These are phyloP conservation scores for Augochlora pura DNA, from an alignment of 1,140 invertebrate genomes.

Conservation along the genomic window DNA sequence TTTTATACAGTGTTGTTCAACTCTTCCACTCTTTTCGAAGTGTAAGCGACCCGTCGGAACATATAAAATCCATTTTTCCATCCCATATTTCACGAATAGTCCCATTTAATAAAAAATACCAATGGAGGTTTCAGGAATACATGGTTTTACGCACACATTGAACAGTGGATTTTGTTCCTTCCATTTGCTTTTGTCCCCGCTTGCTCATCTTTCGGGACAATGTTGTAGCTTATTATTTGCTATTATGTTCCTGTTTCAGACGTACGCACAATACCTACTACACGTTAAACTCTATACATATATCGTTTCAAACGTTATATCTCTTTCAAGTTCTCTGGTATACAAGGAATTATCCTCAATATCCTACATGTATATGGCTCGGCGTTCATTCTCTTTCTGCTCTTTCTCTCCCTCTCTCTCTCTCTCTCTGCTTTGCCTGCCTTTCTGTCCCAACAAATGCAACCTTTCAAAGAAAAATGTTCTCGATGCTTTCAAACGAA, in stretches of 20 bases:
- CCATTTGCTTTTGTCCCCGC: slow-evolving; percentile 24
- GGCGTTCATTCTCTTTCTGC: slow-evolving; percentile 1
- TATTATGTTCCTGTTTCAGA: slow-evolving; percentile 6
- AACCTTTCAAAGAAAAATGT: neutral
- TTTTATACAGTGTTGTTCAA: slow-evolving; percentile 60
- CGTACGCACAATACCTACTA: neutral
- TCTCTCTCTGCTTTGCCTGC: too few relatives aligned
- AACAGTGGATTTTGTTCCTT: slow-evolving; percentile 51
- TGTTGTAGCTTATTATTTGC: neutral
- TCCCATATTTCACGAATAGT: slow-evolving; percentile 49
- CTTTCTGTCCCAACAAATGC: neutral
- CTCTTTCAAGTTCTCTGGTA: neutral
- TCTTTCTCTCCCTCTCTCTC: too few relatives aligned
- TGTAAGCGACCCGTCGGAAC: slow-evolving; percentile 49
- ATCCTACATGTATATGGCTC: slow-evolving; percentile 13
- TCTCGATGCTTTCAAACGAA: neutral
- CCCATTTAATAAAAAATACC: slow-evolving; percentile 66
- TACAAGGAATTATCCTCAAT: slow-evolving; percentile 13
- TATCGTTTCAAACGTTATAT: slow-evolving; percentile 10
- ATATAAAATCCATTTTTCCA: slow-evolving; percentile 39
- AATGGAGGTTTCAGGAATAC: slow-evolving; percentile 67
- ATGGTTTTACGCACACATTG: slow-evolving; percentile 56
- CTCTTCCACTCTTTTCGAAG: slow-evolving; percentile 32
- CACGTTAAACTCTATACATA: slow-evolving; percentile 6
- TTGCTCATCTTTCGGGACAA: neutral